A percentile compares a stretch with the other conserved stretches of the same genome.
These are phyloP conservation scores for Bambusicola thoracicus DNA, from an alignment of 2,113 vertebrate species.

Conservation along the genomic window DNA sequence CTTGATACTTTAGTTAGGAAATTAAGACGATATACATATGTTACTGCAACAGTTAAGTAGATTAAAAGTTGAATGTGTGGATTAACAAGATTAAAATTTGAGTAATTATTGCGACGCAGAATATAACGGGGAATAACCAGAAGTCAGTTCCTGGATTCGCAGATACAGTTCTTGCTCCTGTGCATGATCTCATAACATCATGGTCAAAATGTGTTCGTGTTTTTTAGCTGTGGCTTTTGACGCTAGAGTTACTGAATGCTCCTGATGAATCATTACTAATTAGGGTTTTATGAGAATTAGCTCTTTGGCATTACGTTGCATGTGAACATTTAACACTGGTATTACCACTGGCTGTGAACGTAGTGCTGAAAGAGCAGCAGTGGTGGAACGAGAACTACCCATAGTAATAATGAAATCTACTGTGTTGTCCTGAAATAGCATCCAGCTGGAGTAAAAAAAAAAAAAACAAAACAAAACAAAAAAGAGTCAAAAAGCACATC, in stretches of 20 bases:
- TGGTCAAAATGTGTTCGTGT: neutral
- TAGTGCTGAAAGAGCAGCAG: neutral
- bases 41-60: constrained; percentile 5
- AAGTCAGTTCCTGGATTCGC: neutral
- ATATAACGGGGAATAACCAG: neutral
- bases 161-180: neutral
- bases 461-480: too few relatives aligned
- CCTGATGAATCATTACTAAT: neutral
- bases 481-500: neutral
- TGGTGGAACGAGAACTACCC: neutral
- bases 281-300: neutral
- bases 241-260: neutral
- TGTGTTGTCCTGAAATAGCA: neutral
- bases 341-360: neutral
- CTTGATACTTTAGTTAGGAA: neutral
- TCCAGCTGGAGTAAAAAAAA: neutral
- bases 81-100: constrained; percentile 56
- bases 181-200: neutral
- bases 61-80: constrained; percentile 28
- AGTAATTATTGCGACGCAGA: neutral
- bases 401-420: neutral
- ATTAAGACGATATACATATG: neutral
- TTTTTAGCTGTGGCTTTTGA: neutral
- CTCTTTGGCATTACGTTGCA: neutral
- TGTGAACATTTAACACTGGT: neutral